Evolutionary conservation across 1,140 invertebrate species (phyloP), one percentile per base, ranked within the genome.

Genomic region (Mylabris phalerata): DNA sequence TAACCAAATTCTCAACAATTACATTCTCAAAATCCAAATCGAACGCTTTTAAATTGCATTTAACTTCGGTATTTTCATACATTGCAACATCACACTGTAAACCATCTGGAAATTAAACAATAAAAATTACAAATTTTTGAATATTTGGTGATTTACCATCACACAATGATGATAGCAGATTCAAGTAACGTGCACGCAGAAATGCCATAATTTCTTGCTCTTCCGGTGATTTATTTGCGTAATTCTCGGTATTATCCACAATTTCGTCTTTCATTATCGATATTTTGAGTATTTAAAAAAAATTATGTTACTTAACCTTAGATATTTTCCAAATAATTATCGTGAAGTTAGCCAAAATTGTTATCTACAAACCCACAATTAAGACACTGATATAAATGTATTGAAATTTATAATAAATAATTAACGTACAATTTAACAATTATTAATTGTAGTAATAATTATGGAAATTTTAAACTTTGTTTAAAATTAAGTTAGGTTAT

Each of bases 21-120:
- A 71, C 49, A 50, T 67, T 68, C 54, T 69, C 62, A 59, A 68
- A 68, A 39, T 66, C 52, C 3, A 60, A 45, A 62, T 73, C 64
- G 27, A 70, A 63, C 4, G 68, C 66, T 59, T 61, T 61, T 45
- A 70, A 50, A 11, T 61, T 60, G 19, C 64, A 64, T 38, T 43
- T 59, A 24, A 67, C 57, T 55, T 64, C 39, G 19, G 57, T 68
- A 46, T 65, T 65, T 47, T 70, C 64, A 50, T 66, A 60, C 67
- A 72, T 65, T 11, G 40, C 46, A 32, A 70, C 57, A 38, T 61
- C 52, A 50, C 70, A 67, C 42, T 50, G 32, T 54, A 51, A 45
- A 6, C 51, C 56, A 40, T 50, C 60, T 61, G 47, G 11, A 56
- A 61, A 27, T 45, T 25, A 43, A 4, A 13, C 9, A 5, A 5